phyloP scores from a whole-genome alignment of 2,113 vertebrate genomes.

The Nibea coibor region DNA sequence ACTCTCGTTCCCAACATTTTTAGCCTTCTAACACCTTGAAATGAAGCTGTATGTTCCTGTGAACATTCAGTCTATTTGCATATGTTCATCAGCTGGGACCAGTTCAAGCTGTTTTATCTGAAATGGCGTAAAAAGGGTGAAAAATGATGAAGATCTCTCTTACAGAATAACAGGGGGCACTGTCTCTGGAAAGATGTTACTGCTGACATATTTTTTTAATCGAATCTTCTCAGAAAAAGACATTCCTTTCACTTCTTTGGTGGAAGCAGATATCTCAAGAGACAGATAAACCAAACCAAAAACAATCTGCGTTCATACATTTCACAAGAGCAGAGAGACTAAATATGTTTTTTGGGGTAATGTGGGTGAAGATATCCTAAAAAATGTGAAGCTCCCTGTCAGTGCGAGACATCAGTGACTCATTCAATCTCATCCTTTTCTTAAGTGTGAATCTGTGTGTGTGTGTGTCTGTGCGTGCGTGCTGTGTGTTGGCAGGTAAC shows the following conservation, averaged over 20 bases:
- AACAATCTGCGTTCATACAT: no score
- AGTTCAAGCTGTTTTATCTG: background rate
- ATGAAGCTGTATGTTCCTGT: no score
- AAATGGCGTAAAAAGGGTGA: background rate
- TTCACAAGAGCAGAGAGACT: no score
- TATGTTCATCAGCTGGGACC: background rate
- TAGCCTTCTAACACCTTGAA: no score
- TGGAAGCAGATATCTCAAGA: background rate
- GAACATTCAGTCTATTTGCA: background rate
- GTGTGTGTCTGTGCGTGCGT: slow-evolving; percentile 15
- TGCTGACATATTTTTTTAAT: background rate
- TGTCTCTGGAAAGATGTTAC: background rate
- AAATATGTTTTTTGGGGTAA: background rate
- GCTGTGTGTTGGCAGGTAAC: background rate
- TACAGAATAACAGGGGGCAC: background rate
- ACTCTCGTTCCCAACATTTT: no score
- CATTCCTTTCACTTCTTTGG: background rate
- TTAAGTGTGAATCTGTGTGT: no score
- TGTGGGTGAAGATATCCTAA: background rate
- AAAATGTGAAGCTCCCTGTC: background rate
- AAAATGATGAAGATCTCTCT: no score
- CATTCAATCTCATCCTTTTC: no score
- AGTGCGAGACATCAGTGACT: no score
- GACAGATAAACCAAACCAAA: background rate
- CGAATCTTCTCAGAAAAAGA: background rate